These are phyloP conservation scores for Patiria pectinifera DNA, from an alignment of 53 echinoderm and acorn worm species.

Conservation along the genomic window DNA sequence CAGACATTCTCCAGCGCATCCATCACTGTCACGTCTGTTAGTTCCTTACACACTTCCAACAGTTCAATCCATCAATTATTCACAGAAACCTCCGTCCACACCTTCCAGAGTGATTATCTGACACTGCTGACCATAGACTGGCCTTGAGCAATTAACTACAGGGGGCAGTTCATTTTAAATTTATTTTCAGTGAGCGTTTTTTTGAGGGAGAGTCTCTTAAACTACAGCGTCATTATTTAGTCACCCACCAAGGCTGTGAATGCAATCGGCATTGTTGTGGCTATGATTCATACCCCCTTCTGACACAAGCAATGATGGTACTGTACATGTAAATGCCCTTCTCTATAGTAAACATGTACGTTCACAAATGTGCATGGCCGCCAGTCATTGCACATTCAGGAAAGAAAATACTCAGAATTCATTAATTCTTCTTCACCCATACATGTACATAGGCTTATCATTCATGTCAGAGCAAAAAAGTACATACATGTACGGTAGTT, in stretches of 20 bases:
- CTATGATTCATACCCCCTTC: constrained; percentile 18
- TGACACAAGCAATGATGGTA: background rate
- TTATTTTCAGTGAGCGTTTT: background rate
- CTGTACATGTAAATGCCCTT: background rate
- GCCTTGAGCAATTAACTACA: background rate
- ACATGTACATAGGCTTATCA: no score
- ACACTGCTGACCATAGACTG: background rate
- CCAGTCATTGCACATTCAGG: no score
- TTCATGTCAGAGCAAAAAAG: no score
- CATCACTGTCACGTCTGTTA: background rate
- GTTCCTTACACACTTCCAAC: background rate
- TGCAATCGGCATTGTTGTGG: constrained; percentile 4
- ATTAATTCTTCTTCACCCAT: no score
- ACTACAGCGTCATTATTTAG: background rate
- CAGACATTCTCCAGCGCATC: background rate
- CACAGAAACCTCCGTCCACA: background rate
- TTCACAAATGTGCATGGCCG: no score
- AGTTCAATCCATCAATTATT: background rate
- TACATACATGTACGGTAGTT: no score
- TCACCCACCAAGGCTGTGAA: background rate
- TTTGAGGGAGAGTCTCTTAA: background rate
- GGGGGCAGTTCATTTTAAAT: background rate
- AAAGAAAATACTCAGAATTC: no score
- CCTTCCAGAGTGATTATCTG: background rate
- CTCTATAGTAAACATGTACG: no score